A percentile compares a stretch with the other conserved stretches of the same genome.
These are phyloP conservation scores for Adrianichthys oophorus DNA, from an alignment of 2,797 vertebrate genomes.

Conservation along the genomic window DNA sequence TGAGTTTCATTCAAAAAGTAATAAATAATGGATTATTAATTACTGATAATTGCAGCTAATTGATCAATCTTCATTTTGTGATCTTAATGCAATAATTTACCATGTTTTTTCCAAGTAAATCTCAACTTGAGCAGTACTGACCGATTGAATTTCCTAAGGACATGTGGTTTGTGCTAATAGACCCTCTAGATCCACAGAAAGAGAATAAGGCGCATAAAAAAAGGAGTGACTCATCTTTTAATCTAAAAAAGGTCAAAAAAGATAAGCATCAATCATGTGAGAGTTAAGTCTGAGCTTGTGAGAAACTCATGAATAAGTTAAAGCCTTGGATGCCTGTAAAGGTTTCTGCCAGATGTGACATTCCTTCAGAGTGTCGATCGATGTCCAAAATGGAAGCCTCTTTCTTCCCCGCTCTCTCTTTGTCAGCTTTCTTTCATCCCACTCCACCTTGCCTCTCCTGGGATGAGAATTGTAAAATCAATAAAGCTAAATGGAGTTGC, in stretches of 20 bases:
- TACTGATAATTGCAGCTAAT: too few species aligned
- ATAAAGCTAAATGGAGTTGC: slow-evolving; percentile 81
- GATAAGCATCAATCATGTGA: slow-evolving; percentile 15
- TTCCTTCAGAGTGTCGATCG: slow-evolving; percentile 59
- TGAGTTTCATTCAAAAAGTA: too few species aligned
- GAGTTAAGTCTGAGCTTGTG: neutral
- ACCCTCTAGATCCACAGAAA: slow-evolving; percentile 18
- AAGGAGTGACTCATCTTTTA: slow-evolving; percentile 41
- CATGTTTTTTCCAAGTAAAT: neutral
- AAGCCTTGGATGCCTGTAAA: slow-evolving; percentile 21
- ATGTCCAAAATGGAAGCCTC: slow-evolving; percentile 49
- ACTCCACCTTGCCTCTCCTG: slow-evolving; percentile 37
- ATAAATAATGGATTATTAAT: too few species aligned
- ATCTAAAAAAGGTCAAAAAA: slow-evolving; percentile 41
- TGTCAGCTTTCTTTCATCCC: slow-evolving; percentile 57
- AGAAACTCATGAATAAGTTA: slow-evolving; percentile 21
- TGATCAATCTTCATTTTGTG: neutral
- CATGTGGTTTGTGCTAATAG: slow-evolving; percentile 30
- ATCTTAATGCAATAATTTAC: slow-evolving; percentile 4
- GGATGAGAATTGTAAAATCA: slow-evolving; percentile 78
- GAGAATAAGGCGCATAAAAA: slow-evolving; percentile 43
- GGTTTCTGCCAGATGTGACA: slow-evolving; percentile 52
- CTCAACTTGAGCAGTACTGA: slow-evolving; percentile 21
- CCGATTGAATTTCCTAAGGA: slow-evolving; percentile 22
- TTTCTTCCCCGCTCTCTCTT: slow-evolving; percentile 33